phyloP scores from a whole-genome alignment of 1,140 invertebrate species.

The Papilio polytes region DNA sequence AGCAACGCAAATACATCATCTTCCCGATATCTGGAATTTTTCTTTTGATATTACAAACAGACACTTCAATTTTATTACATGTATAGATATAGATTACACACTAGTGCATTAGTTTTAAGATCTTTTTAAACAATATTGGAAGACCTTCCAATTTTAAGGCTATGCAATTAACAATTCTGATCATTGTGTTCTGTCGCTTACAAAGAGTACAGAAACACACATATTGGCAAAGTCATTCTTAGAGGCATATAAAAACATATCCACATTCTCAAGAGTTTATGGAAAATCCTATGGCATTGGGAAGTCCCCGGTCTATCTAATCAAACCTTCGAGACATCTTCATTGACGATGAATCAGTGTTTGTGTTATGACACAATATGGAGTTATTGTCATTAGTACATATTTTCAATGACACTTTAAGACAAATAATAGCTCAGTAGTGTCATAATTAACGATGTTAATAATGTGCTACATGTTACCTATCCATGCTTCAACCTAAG shows the following conservation, averaged over 20 bases:
- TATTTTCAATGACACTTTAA: background rate
- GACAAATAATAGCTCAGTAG: background rate
- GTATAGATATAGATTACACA: too few relatives aligned
- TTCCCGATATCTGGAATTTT: too few relatives aligned
- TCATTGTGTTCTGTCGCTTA: background rate
- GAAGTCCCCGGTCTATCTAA: constrained; percentile 5
- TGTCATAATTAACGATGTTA: background rate
- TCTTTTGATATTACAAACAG: too few relatives aligned
- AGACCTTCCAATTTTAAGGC: background rate
- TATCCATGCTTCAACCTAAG: too few relatives aligned
- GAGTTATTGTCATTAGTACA: background rate
- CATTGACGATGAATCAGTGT: constrained; percentile 2
- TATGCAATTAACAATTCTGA: background rate
- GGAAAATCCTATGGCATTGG: constrained; percentile 12
- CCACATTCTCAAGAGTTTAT: background rate
- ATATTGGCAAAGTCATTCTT: background rate
- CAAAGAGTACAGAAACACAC: background rate
- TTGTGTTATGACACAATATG: background rate
- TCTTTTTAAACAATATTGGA: background rate
- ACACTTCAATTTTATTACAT: too few relatives aligned
- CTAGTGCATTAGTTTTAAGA: too few relatives aligned
- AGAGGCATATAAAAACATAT: background rate
- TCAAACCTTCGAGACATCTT: constrained; percentile 14
- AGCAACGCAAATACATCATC: too few relatives aligned
- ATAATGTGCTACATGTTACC: too few relatives aligned